phyloP scores from a whole-genome alignment of 2,113 vertebrate genomes.

The Mesembrinibis cayennensis region DNA sequence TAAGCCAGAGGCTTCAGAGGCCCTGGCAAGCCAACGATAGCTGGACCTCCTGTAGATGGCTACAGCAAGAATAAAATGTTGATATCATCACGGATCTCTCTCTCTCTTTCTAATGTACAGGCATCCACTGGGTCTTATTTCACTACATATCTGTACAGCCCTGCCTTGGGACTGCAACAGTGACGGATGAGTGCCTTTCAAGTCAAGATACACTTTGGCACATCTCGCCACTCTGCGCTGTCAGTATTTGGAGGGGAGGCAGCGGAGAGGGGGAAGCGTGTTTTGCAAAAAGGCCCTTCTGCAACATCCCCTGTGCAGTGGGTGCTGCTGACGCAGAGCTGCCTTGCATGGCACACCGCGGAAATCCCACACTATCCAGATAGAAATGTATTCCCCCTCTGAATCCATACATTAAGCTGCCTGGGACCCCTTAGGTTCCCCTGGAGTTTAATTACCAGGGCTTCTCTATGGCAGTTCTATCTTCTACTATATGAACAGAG shows the following conservation, averaged over 20 bases:
- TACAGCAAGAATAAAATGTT: constrained; percentile 17
- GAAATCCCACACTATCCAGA: background rate
- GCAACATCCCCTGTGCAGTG: background rate
- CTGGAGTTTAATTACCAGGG: background rate
- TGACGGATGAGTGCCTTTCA: background rate
- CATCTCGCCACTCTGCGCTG: background rate
- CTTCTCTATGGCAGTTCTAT: background rate
- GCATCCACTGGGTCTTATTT: constrained; percentile 31
- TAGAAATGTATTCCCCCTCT: background rate
- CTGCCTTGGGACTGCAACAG: background rate
- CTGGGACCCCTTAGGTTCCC: background rate
- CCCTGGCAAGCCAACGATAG: background rate
- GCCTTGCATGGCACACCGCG: fast-evolving
- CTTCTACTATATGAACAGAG: background rate
- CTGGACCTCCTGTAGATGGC: background rate
- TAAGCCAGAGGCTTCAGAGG: background rate
- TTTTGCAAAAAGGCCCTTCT: background rate
- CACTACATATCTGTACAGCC: background rate
- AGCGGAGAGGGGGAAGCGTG: background rate
- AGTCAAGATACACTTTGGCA: constrained; percentile 15
- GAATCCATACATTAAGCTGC: background rate
- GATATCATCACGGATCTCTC: background rate
- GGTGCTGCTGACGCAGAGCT: background rate
- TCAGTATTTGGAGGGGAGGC: background rate
- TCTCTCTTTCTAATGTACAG: background rate